phyloP scores from a whole-genome alignment of 2,113 vertebrate species.

The Gadus macrocephalus region DNA sequence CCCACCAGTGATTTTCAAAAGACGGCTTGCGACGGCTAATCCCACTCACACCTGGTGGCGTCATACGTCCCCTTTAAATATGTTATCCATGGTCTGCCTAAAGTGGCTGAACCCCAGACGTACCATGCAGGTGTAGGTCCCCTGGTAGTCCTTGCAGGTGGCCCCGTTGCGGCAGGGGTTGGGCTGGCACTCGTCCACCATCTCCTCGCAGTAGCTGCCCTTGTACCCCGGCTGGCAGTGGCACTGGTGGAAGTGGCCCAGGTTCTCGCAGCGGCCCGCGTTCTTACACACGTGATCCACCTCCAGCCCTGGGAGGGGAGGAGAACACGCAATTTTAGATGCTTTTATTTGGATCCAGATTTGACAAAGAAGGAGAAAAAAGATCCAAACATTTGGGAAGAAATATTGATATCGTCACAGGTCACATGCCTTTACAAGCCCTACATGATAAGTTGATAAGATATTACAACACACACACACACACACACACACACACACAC shows the following conservation, averaged over 20 bases:
- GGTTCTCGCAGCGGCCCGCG: conserved; percentile 75
- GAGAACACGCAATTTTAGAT: background rate
- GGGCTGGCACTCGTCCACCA: conserved; percentile 85
- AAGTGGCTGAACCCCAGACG: conserved; percentile 17
- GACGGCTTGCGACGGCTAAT: no score
- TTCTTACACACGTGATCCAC: conserved; percentile 80
- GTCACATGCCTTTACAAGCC: no score
- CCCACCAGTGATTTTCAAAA: no score
- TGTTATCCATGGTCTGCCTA: no score
- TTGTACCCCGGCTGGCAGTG: conserved; percentile 83
- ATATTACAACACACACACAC: no score
- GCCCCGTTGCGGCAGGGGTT: conserved; percentile 87
- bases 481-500: no score
- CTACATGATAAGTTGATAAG: no score
- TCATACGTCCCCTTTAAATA: no score
- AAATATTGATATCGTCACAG: background rate
- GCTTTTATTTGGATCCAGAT: no score
- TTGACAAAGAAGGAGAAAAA: no score
- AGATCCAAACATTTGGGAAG: no score
- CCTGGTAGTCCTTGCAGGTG: conserved; percentile 77
- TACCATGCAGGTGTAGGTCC: conserved; percentile 62
- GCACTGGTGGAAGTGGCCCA: conserved; percentile 79
- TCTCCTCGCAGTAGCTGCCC: conserved; percentile 86
- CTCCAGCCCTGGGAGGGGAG: conserved; percentile 61
- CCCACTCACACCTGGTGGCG: no score